Base-by-base conservation (phyloP, 2,888 invertebrate genomes). In the Luperina testacea region DNA sequence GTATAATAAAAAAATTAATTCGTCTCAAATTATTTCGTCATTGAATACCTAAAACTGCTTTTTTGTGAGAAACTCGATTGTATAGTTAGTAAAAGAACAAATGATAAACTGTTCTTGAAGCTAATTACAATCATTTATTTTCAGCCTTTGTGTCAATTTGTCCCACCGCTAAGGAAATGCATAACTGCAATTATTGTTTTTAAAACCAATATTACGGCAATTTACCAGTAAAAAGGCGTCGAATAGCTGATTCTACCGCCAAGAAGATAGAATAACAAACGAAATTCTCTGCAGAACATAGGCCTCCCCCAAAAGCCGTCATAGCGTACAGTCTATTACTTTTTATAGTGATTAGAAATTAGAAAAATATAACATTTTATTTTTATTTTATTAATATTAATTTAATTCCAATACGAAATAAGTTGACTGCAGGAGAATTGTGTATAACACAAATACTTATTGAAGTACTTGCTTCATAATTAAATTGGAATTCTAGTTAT, bases 11-110 rank as follows among this genome's bases (percentile, higher is more conserved):
- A 72, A 51, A 81, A 32, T 20, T 59, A 42, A 72, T 72, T 38
- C 6, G 38, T 27, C 32, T 76, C 17, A 32, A 67, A 70, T 68
- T 72, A 64, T 68, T 48, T 42, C 15, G 61, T 63, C 59, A 75
- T 82, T 82, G 78, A 9, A n/a, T 24, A 57, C 4, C 9, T 24
- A 38, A 45, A 69, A 69, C 72, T 32, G 20, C 42, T 82, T 51
- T 82, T 71, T 70, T 64, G 13, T 59, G 48, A 17, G 69, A n/a
- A 77, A 45, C 70, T 70, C 7, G 45, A 67, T 45, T 53, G 53
- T 71, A 65, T 63, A 27, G 74, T 20, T 48, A 32, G 27, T 17
- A 80, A 61, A 61, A 45, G 0, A 13, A 24, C 1, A 17, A 57
- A n/a, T 45, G 0, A 59, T 13, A 15, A 1, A 9, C 20, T 24